Conservation (phyloP, 1,140 invertebrate species). For the Drosophila lacertosa region DNA sequence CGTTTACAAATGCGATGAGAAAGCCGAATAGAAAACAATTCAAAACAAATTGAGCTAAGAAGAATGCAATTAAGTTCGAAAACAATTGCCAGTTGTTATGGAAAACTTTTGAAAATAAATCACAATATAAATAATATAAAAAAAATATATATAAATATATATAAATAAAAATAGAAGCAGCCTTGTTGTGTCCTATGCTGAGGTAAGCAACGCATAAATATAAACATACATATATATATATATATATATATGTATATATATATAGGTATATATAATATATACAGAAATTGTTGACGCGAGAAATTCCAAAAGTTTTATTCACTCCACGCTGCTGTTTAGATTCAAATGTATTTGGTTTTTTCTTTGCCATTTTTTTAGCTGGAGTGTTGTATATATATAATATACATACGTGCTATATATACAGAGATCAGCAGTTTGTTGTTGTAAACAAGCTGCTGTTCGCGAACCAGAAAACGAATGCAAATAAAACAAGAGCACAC, state of each 20-base stretch:
- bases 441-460: conserved; percentile 31
- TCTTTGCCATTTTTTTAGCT: neutral
- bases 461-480: conserved; percentile 9
- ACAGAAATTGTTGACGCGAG: conserved; percentile 16
- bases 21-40: neutral
- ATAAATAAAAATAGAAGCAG: conserved; percentile 5
- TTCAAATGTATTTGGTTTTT: conserved; percentile 25
- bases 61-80: too few relatives aligned
- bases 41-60: neutral
- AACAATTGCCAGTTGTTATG: too few relatives aligned
- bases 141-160: neutral
- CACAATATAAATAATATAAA: conserved; percentile 4
- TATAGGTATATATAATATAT: neutral
- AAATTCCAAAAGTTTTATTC: conserved; percentile 71
- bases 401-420: too few relatives aligned
- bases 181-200: neutral
- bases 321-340: conserved; percentile 57
- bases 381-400: neutral
- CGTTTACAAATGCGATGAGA: neutral
- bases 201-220: neutral
- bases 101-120: conserved; percentile 3
- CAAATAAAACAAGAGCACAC: conserved; percentile 23
- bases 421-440: too few relatives aligned
- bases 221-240: neutral
- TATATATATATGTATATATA: neutral